Evolutionary conservation across 1,140 invertebrate species (phyloP).

Genomic region (Colletes gigas): DNA sequence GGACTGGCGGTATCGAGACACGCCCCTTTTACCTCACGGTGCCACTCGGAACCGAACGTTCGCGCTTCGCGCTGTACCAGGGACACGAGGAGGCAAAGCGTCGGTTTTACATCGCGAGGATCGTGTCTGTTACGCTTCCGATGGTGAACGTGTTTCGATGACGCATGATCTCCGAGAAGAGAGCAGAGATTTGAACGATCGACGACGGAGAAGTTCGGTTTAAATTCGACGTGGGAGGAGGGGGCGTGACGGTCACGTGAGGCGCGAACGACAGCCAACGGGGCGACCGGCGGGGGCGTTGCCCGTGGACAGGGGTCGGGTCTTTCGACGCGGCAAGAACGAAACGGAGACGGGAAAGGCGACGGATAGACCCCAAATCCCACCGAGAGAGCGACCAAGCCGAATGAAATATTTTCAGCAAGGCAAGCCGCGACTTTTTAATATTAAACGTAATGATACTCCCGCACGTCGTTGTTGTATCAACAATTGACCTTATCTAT

Average conservation of each 20-base stretch:
- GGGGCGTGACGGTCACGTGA: background rate
- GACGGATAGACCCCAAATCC: conserved; percentile 46
- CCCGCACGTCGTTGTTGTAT: conserved; percentile 65
- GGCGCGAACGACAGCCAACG: conserved; percentile 30
- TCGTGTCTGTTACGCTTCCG: no score
- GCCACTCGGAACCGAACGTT: no score
- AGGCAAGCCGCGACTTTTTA: conserved; percentile 65
- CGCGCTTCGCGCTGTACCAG: no score
- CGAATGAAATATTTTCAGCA: conserved; percentile 67
- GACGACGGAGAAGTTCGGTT: background rate
- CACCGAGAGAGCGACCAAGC: conserved; percentile 60
- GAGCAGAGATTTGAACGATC: background rate
- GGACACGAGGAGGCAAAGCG: no score
- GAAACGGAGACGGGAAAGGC: background rate
- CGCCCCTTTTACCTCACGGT: no score
- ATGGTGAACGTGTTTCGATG: background rate
- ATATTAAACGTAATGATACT: conserved; percentile 64
- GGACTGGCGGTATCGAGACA: no score
- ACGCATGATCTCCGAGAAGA: background rate
- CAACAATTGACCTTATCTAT: conserved; percentile 67
- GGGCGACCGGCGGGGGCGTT: background rate
- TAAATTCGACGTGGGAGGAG: background rate
- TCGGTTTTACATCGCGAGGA: no score
- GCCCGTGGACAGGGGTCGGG: conserved; percentile 23
- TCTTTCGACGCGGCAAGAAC: background rate